Percentiles rank a stretch among this genome's conserved stretches.
phyloP scores from a whole-genome alignment of 2,888 invertebrate genomes.

The Plagiodera versicolora region DNA sequence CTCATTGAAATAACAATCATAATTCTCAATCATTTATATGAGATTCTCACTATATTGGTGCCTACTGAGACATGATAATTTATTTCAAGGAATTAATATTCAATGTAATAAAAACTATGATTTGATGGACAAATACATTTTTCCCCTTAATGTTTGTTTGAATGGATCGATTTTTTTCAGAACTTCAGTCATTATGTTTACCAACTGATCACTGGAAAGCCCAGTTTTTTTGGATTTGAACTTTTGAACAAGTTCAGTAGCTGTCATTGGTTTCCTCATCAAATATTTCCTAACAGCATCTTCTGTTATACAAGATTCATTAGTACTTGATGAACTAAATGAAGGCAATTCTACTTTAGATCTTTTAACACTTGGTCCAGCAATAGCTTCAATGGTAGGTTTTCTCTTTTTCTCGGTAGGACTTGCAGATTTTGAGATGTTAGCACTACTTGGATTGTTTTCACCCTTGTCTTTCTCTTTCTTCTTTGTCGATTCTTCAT shows the following conservation, averaged over 20 bases:
- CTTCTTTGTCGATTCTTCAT: constrained; percentile 69
- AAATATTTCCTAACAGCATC: constrained; percentile 93
- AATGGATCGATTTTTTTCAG: constrained; percentile 93
- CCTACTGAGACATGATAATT: too few species aligned
- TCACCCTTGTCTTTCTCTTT: constrained; percentile 53
- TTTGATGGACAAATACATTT: constrained; percentile 92
- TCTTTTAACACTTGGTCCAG: constrained; percentile 59
- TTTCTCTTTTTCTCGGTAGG: constrained; percentile 56
- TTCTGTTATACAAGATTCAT: constrained; percentile 89
- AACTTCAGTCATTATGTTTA: constrained; percentile 92
- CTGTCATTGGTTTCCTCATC: constrained; percentile 96
- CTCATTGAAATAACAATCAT: too few species aligned
- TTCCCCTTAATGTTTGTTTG: constrained; percentile 88
- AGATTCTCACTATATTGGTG: too few species aligned
- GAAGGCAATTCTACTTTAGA: constrained; percentile 58
- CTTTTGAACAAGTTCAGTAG: constrained; percentile 92
- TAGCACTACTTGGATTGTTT: constrained; percentile 55
- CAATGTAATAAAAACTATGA: constrained; percentile 44
- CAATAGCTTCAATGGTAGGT: constrained; percentile 53
- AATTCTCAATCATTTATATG: too few species aligned
- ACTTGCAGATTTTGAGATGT: constrained; percentile 60
- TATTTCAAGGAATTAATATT: too few species aligned
- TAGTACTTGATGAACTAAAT: constrained; percentile 58
- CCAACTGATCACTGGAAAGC: constrained; percentile 85
- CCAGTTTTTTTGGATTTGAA: constrained; percentile 94